These are phyloP conservation scores for Acrocephalus kingi DNA, from an alignment of 2,113 vertebrate species.

Conservation along the genomic window DNA sequence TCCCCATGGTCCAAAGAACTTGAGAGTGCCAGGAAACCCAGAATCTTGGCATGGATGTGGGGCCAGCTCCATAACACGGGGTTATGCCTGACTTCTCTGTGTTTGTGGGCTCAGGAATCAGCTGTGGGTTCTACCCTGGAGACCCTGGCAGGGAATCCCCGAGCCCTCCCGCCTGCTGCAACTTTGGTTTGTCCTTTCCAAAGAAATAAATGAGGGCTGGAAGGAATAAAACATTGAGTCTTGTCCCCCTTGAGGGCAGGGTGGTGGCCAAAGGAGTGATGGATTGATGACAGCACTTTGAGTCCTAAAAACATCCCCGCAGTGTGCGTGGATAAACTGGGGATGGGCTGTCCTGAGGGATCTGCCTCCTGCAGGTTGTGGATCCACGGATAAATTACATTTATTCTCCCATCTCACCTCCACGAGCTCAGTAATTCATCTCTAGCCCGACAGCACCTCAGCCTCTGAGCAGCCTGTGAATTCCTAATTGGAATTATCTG, in stretches of 20 bases:
- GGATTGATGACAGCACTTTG: not conserved
- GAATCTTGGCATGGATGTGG: constrained; percentile 29
- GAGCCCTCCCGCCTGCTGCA: not conserved
- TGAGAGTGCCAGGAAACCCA: constrained; percentile 22
- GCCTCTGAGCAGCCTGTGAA: not conserved
- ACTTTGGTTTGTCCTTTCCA: constrained; percentile 31
- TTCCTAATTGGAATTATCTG: not conserved
- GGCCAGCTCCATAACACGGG: constrained; percentile 11
- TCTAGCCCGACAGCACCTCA: not conserved
- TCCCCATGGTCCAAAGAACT: constrained; percentile 10
- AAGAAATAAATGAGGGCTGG: not conserved
- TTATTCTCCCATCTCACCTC: not conserved
- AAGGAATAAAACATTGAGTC: not conserved
- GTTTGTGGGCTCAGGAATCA: constrained; percentile 3
- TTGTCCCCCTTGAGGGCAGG: not conserved
- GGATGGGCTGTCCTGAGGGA: not conserved
- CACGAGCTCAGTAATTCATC: not conserved
- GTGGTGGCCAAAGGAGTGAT: not conserved
- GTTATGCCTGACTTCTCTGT: not conserved
- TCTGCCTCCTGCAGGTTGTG: not conserved
- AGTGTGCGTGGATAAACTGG: not conserved
- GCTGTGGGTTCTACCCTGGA: not conserved
- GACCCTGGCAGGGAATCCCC: constrained; percentile 3
- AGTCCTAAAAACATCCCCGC: not conserved
- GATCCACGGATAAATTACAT: not conserved